phyloP scores from a whole-genome alignment of 2,113 vertebrate genomes.

The Cepphus grylle region DNA sequence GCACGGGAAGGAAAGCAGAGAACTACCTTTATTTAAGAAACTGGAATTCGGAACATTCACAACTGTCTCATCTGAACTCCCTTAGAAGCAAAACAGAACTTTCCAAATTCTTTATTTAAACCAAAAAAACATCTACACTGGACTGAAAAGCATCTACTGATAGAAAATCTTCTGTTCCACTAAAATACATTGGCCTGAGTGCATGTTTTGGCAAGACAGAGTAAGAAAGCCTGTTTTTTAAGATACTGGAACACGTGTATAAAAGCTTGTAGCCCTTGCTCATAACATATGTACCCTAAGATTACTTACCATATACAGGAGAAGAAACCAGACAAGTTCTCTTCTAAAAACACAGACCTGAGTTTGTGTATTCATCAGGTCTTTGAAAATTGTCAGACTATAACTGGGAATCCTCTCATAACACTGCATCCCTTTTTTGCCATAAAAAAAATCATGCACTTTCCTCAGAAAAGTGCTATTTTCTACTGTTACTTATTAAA shows the following conservation, averaged over 20 bases:
- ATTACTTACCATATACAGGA: background rate
- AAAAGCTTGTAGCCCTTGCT: background rate
- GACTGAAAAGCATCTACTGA: background rate
- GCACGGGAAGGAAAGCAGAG: background rate
- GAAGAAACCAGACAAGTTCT: background rate
- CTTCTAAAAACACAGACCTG: background rate
- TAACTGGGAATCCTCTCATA: background rate
- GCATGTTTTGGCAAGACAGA: background rate
- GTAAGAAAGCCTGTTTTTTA: background rate
- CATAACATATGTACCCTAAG: background rate
- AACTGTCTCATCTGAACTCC: background rate
- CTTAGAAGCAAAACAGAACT: background rate
- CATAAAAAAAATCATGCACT: background rate
- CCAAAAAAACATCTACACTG: background rate
- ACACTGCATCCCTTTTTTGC: background rate
- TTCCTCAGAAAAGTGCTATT: background rate
- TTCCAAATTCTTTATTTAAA: background rate
- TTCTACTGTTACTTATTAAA: background rate
- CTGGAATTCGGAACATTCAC: background rate
- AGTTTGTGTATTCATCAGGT: background rate
- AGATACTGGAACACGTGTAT: background rate
- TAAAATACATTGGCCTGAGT: background rate
- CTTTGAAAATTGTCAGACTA: background rate
- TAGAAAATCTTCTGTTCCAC: background rate
- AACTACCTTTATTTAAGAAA: background rate